Conservation (phyloP, 2,888 invertebrate species). For the Protonemura montana region DNA sequence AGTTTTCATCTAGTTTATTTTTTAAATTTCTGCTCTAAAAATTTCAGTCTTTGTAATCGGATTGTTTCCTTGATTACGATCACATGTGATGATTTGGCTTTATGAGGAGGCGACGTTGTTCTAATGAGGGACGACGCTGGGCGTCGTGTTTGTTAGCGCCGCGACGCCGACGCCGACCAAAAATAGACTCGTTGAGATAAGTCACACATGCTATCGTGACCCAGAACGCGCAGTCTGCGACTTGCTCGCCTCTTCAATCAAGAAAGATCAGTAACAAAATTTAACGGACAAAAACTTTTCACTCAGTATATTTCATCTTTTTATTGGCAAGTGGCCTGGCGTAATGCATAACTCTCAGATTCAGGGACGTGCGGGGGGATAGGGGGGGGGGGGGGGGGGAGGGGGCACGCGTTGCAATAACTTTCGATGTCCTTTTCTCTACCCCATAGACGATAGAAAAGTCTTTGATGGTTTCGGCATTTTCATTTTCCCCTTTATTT, state of each 20-base stretch:
- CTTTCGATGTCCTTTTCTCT: not conserved
- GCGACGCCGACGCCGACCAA: not conserved
- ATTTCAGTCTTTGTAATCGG: not conserved
- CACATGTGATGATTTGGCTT: not conserved
- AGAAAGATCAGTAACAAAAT: not conserved
- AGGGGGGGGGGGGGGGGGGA: not conserved
- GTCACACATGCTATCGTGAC: conserved; percentile 10
- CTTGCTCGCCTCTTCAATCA: not conserved
- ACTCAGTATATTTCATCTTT: not conserved
- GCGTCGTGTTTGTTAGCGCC: not conserved
- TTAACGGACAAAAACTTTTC: not conserved
- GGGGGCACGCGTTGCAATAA: not conserved
- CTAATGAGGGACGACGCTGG: not conserved
- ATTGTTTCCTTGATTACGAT: not conserved
- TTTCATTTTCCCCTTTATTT: not conserved
- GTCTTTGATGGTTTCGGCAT: not conserved
- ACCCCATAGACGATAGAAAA: not conserved
- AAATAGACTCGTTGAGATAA: not conserved
- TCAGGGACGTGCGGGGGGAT: not conserved
- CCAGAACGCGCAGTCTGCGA: not conserved
- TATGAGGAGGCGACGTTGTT: not conserved
- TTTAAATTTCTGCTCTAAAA: not conserved
- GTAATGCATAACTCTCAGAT: not conserved
- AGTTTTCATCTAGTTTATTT: not conserved
- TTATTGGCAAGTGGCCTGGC: not conserved